Percentiles rank a stretch among this genome's conserved stretches.
These are phyloP conservation scores for Melanerpes formicivorus DNA, from an alignment of 2,113 vertebrate species.

Conservation along the genomic window DNA sequence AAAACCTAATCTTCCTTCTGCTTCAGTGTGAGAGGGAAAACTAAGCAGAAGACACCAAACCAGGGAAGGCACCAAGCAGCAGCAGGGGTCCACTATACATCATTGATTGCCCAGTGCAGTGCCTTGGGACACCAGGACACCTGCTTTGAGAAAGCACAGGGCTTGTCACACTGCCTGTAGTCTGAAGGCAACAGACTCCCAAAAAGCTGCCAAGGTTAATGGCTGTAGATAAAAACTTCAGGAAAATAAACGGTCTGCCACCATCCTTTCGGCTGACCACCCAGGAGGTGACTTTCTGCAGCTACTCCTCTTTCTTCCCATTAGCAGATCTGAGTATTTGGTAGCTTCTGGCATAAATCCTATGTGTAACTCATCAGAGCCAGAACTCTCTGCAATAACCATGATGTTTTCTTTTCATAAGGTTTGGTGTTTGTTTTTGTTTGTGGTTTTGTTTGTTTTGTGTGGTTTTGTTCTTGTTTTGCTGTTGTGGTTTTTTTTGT, in stretches of 20 bases:
- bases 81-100: neutral
- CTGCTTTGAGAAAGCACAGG: neutral
- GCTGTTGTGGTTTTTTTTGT: too few species aligned
- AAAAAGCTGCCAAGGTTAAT: neutral
- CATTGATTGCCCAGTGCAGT: neutral
- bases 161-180: neutral
- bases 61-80: neutral
- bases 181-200: neutral
- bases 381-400: neutral
- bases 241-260: neutral
- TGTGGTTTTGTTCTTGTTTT: too few species aligned
- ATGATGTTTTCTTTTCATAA: neutral
- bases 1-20: neutral
- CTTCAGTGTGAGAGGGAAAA: neutral
- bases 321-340: neutral
- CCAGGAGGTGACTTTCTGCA: neutral
- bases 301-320: neutral
- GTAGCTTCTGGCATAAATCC: neutral
- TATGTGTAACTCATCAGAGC: rapidly evolving
- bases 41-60: neutral
- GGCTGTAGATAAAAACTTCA: neutral
- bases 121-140: neutral
- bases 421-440: neutral
- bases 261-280: neutral
- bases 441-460: neutral